Evolutionary conservation across 1,140 invertebrate genomes (phyloP), one percentile per base, ranked within the genome.

Genomic region (Trichomalopsis sarcophagae): DNA sequence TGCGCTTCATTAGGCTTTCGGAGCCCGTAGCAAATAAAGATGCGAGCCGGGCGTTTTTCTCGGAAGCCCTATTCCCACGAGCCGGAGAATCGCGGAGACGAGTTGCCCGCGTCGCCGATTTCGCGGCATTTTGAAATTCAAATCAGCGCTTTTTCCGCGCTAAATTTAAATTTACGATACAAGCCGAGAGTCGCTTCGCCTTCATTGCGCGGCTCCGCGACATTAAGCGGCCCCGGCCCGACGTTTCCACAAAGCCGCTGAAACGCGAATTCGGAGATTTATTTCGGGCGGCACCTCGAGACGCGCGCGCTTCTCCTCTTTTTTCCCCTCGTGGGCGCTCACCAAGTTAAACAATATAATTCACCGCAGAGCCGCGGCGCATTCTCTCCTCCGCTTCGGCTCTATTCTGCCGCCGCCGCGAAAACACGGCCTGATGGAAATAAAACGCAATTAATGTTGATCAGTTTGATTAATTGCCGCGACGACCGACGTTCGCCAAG

Each of bases 91-190:
- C 5, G 27, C 27, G 36, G 30, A 21, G 44, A 30, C 66, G 5
- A 71, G 66, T 82, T 85, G 47, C 14, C 69, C 78, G 27, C 80
- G 62, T 55, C 82, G 47, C n/a, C 87, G 27, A 75, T 79, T 66
- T 80, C 85, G 84, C 69, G 47, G 81, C 86, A 66, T 90, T 89
- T 87, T 89, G 87, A 90, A 89, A 87, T 89, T 90, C 87, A 88
- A 87, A 90, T 89, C 50, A 82, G 30, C 50, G 74, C 44, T 79
- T 71, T 71, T 78, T 87, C 81, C 80, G 83, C 81, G 30, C 88
- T 87, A 90, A 89, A 90, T 90, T 90, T 89, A 89, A 89, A 90
- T 90, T 90, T 90, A 89, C 89, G 87, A 89, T 88, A 71, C 73
- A 27, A 66, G 86, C 82, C 27, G 27, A 27, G 27, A 44, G 71